These are phyloP conservation scores for Microcebus lehilahytsara DNA, from an alignment of 2,113 vertebrate genomes.

Conservation along the genomic window DNA sequence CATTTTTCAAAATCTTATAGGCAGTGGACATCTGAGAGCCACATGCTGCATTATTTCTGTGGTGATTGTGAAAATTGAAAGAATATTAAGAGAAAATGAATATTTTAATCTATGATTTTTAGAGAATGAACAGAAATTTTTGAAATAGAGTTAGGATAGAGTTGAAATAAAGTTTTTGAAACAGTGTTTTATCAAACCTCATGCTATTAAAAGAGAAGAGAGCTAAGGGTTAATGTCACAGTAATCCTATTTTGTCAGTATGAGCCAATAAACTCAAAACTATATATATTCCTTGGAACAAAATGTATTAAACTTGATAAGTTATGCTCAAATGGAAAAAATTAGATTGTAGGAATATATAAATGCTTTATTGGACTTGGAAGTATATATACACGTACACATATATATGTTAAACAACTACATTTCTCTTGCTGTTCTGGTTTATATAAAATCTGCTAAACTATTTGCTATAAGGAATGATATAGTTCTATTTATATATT, in stretches of 20 bases:
- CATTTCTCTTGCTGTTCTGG: slow-evolving; percentile 21
- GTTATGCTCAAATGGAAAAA: background rate
- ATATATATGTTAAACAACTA: background rate
- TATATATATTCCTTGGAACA: background rate
- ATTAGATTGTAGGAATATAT: background rate
- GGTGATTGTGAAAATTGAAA: background rate
- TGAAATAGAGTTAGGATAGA: background rate
- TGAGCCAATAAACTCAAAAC: background rate
- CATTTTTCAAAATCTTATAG: background rate
- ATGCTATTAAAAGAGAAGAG: background rate
- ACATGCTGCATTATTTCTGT: background rate
- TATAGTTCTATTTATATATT: slow-evolving; percentile 1
- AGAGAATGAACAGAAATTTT: background rate
- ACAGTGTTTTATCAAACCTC: background rate
- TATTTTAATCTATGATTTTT: background rate
- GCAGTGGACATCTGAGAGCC: background rate
- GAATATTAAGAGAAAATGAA: background rate
- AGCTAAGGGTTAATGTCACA: background rate
- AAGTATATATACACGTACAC: background rate
- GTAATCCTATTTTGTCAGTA: background rate
- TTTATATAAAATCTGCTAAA: slow-evolving; percentile 20
- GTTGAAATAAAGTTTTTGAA: background rate
- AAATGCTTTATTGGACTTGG: background rate
- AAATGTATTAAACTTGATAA: background rate
- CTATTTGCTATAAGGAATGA: background rate